phyloP scores from a whole-genome alignment of 2,797 vertebrate genomes.

The Heteromormyrus szaboi region DNA sequence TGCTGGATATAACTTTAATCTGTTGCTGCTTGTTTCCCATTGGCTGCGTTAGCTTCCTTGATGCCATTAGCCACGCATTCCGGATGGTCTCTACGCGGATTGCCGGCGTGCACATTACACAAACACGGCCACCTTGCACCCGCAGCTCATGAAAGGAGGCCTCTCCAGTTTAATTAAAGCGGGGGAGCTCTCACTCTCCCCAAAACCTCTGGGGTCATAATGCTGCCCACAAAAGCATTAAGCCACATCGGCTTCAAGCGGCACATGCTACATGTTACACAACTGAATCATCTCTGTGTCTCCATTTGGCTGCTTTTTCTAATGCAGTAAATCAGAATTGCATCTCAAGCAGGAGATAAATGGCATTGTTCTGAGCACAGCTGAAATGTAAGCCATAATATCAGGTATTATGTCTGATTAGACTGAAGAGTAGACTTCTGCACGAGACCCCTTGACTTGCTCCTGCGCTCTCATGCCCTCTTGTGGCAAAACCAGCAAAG shows the following conservation, averaged over 20 bases:
- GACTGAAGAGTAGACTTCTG: not conserved
- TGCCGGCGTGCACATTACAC: slow-evolving; percentile 15
- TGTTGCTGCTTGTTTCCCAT: slow-evolving; percentile 28
- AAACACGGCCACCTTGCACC: not conserved
- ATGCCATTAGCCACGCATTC: slow-evolving; percentile 39
- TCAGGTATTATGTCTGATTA: not conserved
- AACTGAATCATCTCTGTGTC: not conserved
- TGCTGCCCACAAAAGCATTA: not conserved
- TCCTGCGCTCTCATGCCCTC: slow-evolving; percentile 45
- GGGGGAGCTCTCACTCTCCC: not conserved
- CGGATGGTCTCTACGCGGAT: slow-evolving; percentile 24
- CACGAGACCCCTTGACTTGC: not conserved
- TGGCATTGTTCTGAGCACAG: not conserved
- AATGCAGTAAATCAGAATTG: not conserved
- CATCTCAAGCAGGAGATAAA: not conserved
- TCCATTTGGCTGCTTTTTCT: not conserved
- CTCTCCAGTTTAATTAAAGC: not conserved
- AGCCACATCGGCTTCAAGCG: not conserved
- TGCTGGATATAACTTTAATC: slow-evolving; percentile 15
- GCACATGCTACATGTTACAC: not conserved
- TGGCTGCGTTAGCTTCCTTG: slow-evolving; percentile 19
- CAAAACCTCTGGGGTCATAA: not conserved
- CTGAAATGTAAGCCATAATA: not conserved
- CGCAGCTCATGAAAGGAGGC: not conserved
- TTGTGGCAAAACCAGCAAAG: slow-evolving; percentile 44